Evolutionary conservation across 2,888 invertebrate genomes (phyloP), one percentile per base, ranked within the genome.

Genomic region (Tribolium freemani): DNA sequence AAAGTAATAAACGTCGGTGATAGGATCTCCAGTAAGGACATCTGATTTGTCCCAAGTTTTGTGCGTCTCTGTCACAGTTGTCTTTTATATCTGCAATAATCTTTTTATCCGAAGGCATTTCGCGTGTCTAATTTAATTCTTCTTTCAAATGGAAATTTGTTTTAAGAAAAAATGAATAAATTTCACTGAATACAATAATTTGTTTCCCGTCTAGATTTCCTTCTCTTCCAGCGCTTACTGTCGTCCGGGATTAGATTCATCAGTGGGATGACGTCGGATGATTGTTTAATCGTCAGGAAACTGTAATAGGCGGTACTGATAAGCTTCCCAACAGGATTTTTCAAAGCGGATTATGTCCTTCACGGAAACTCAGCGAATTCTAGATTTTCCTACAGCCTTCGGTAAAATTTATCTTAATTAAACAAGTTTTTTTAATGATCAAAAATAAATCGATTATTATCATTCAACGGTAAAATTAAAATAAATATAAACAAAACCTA

Each of bases 201-300:
- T 53, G 54, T 69, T 54, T 68, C 61, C 66, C 30, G 60, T 48
- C 60, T 57, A 54, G 58, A 73, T 72, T 66, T 78, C 76, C 64
- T 53, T 38, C 16, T 64, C 64, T 51, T 53, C n/a, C 21, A 21
- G 21, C 20, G 79, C 78, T 44, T 20, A 11, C 26, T 48, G 44
- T 64, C 53, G 64, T 51, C 51, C 30, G 77, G 81, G 80, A 82
- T 83, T 82, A 82, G 82, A 82, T 81, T 81, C 81, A 80, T 82
- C 82, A 81, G 78, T 82, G 80, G 80, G 80, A 77, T 78, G 75
- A 80, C 79, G 78, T 71, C 76, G 76, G 77, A 78, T 78, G 77
- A 80, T 80, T 80, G 80, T 80, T 81, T 81, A 81, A 81, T 81
- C 78, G 80, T 72, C 72, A 75, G 77, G 78, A 80, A 78, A 75